A percentile compares a stretch with the other conserved stretches of the same genome.
phyloP scores from a whole-genome alignment of 2,113 vertebrate species.

The Nothoprocta perdicaria region DNA sequence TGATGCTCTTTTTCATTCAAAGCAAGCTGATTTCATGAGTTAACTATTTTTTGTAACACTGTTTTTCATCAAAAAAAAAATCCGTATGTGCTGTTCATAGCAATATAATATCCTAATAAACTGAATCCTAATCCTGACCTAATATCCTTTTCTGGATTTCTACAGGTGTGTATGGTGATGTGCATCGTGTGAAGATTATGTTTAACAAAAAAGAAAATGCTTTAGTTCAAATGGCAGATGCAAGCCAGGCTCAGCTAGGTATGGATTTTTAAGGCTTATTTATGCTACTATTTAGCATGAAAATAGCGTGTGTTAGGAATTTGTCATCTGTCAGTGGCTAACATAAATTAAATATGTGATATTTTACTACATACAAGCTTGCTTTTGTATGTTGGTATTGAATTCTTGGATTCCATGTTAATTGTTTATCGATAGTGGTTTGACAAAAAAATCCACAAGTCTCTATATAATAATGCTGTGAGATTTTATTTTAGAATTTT shows the following conservation, averaged over 20 bases:
- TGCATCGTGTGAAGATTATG: conserved; percentile 89
- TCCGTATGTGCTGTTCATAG: neutral
- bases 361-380: neutral
- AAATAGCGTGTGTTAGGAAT: neutral
- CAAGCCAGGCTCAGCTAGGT: conserved; percentile 87
- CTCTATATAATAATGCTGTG: neutral
- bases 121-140: neutral
- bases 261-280: conserved; percentile 20
- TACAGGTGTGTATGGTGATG: conserved; percentile 87
- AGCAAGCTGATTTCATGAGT: neutral
- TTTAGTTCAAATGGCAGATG: conserved; percentile 89
- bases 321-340: neutral
- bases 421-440: neutral
- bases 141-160: conserved; percentile 15
- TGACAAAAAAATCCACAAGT: neutral
- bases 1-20: neutral
- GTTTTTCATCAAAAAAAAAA: neutral
- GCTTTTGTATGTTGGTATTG: neutral
- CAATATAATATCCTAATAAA: neutral
- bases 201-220: conserved; percentile 89
- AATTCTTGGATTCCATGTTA: neutral
- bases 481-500: neutral
- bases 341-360: neutral
- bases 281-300: neutral
- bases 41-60: neutral